phyloP scores from a whole-genome alignment of 2,888 invertebrate genomes.

The Oegoconia quadripuncta region DNA sequence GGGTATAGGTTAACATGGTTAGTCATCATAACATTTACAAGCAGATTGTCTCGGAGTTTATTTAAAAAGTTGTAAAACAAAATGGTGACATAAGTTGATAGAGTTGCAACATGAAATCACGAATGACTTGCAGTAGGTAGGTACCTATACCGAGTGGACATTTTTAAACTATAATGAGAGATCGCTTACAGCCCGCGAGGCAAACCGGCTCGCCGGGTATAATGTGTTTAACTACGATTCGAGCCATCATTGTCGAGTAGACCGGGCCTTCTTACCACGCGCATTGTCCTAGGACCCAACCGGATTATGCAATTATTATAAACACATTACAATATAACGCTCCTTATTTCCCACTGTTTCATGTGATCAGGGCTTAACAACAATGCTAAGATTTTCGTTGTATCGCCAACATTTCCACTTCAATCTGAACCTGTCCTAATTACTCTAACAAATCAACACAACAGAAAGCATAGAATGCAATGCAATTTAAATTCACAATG shows the following conservation, averaged over 20 bases:
- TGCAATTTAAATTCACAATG: too few species aligned
- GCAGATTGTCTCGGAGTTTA: too few species aligned
- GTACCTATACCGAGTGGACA: conserved; percentile 9
- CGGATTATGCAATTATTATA: conserved; percentile 6
- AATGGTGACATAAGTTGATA: not conserved
- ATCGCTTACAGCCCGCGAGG: conserved; percentile 52
- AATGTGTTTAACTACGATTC: conserved; percentile 26
- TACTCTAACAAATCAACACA: too few species aligned
- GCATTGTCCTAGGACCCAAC: conserved; percentile 29
- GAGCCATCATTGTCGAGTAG: conserved; percentile 26
- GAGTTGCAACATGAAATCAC: not conserved
- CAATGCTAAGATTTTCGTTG: too few species aligned
- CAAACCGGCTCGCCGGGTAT: conserved; percentile 42
- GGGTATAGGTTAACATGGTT: too few species aligned
- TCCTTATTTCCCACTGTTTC: too few species aligned
- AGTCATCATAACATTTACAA: too few species aligned
- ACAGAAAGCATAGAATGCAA: too few species aligned
- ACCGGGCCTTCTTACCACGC: conserved; percentile 14
- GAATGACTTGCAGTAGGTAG: not conserved
- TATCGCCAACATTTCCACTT: too few species aligned
- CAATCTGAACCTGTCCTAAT: too few species aligned
- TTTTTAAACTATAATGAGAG: conserved; percentile 47
- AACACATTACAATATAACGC: not conserved
- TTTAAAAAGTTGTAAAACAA: too few species aligned
- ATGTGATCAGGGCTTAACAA: too few species aligned